Evolutionary conservation across 2,888 invertebrate genomes (phyloP).

Genomic region (Ophion slaviceki): DNA sequence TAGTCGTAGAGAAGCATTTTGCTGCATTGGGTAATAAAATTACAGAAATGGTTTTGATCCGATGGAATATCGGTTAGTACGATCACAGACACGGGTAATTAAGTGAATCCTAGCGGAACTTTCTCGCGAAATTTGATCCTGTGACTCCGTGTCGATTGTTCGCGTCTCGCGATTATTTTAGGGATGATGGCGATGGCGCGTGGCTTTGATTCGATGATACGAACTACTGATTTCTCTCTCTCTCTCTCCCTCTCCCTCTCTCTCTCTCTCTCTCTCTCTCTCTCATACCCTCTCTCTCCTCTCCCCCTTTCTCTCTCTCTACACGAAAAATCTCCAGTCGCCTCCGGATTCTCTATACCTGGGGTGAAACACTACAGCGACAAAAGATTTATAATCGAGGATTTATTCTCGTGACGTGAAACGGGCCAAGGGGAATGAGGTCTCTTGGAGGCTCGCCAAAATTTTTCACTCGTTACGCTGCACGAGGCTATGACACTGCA

Average conservation of each 20-base stretch:
- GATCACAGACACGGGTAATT: slow-evolving; percentile 54
- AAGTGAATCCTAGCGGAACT: slow-evolving; percentile 49
- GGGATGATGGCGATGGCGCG: slow-evolving; percentile 16
- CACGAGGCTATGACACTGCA: slow-evolving; percentile 16
- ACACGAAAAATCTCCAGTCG: neutral
- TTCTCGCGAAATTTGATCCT: slow-evolving; percentile 42
- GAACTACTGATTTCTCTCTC: slow-evolving; percentile 34
- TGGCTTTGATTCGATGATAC: slow-evolving; percentile 46
- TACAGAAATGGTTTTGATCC: slow-evolving; percentile 56
- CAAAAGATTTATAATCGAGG: slow-evolving; percentile 51
- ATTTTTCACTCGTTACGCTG: slow-evolving; percentile 19
- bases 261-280: too few relatives aligned
- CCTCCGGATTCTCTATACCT: neutral
- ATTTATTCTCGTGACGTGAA: slow-evolving; percentile 27
- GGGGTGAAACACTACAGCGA: slow-evolving; percentile 20
- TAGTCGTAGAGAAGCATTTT: slow-evolving; percentile 29
- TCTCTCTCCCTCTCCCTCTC: neutral
- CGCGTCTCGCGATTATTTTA: slow-evolving; percentile 25
- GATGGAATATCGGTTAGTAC: slow-evolving; percentile 49
- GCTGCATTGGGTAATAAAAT: slow-evolving; percentile 50
- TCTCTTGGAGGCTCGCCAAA: slow-evolving; percentile 49
- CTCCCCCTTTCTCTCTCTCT: too few relatives aligned
- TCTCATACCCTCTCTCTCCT: too few relatives aligned
- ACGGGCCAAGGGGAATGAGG: neutral
- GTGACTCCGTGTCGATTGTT: slow-evolving; percentile 27